Base-by-base conservation (phyloP, 2,888 invertebrate species). In the Didymodactylos carnosus region DNA sequence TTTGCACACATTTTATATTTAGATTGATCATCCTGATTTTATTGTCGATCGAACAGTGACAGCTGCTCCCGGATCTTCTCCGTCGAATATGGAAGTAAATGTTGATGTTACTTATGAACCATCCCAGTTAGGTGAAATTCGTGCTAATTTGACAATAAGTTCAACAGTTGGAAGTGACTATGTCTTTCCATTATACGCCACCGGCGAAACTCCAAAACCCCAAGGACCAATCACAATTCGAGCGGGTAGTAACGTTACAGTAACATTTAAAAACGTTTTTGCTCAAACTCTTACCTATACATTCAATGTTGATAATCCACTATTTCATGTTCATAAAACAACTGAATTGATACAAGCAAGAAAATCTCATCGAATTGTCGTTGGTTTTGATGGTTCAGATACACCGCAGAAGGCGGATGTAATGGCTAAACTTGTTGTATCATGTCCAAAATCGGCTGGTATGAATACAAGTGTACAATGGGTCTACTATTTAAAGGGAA, bases 231-330 rank as follows among this genome's bases (percentile, higher is more conserved):
- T 81, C 77, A 78, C 79, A 10, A 79, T 86, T 35, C 84, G 82
- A 76, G 79, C 83, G 13, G 84, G 83, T 14, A 78, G 79, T 4
- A 81, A 79, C 19, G 79, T 81, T 1, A 76, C 80, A 11, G 83
- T 86, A 76, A 79, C 80, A n/a, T 86, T 86, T 79, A 80, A 83
- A 73, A 86, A 86, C 78, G 83, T 85, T 10, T 86, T 85, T 77
- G 77, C 78, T 10, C 80, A 80, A 46, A 78, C 81, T 10, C 81
- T 81, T 40, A 79, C 79, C 14, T 86, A 85, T 78, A 79, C 79
- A 25, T 84, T 83, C 78, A 79, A 80, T 73, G 81, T 84, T 16
- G 85, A 86, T 78, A 83, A 84, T 71, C 82, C 84, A 19, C 78
- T 80, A 35, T 86, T 86, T 79, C 81, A 80, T 72, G 76, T 85